These are phyloP conservation scores for Motacilla tschutschensis DNA, from an alignment of 2,113 vertebrate species.

Conservation along the genomic window DNA sequence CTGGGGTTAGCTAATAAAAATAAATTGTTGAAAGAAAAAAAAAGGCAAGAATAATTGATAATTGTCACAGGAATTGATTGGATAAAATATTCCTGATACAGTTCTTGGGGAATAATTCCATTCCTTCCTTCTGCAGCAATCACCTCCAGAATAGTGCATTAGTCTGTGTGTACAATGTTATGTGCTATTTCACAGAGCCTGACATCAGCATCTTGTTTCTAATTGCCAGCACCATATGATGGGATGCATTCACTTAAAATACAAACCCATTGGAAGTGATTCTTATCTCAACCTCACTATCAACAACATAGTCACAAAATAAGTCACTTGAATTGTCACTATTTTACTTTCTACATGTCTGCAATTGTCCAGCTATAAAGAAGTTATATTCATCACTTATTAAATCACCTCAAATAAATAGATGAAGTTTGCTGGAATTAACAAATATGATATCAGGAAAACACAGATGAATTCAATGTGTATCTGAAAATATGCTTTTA, in stretches of 20 bases:
- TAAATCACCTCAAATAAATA: not conserved
- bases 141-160: not conserved
- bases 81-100: not conserved
- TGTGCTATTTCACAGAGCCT: not conserved
- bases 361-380: not conserved
- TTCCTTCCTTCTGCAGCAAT: not conserved
- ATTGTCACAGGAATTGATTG: not conserved
- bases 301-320: not conserved
- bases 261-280: not conserved
- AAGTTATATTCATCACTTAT: not conserved
- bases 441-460: not conserved
- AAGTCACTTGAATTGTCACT: not conserved
- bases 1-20: constrained; percentile 22
- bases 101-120: not conserved
- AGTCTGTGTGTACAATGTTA: not conserved
- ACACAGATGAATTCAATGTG: not conserved
- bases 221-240: not conserved
- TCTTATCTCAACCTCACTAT: not conserved
- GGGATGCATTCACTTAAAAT: not conserved
- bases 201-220: not conserved
- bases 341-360: not conserved
- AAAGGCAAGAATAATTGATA: not conserved
- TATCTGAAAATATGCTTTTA: not conserved
- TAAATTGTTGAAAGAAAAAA: not conserved
- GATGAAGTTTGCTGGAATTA: not conserved